phyloP scores from a whole-genome alignment of 2,888 invertebrate genomes.

The Orthosia gothica region DNA sequence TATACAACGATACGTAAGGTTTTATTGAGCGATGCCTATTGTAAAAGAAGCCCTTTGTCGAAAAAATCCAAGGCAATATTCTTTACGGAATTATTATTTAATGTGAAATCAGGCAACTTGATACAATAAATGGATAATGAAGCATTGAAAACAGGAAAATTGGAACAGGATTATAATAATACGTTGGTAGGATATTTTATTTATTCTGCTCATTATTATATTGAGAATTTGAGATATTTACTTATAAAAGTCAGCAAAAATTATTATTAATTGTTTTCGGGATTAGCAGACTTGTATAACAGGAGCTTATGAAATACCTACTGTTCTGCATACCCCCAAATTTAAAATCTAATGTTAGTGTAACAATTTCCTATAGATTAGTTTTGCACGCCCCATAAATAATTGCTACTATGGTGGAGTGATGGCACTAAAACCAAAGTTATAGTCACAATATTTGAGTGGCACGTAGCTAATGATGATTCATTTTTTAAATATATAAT shows the following conservation, averaged over 20 bases:
- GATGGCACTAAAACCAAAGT: too few relatives aligned
- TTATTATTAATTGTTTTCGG: neutral
- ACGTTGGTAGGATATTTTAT: neutral
- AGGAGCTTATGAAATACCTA: neutral
- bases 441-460: too few relatives aligned
- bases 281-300: neutral
- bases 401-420: too few relatives aligned
- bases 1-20: constrained; percentile 38
- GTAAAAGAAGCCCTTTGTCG: constrained; percentile 17
- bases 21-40: constrained; percentile 39
- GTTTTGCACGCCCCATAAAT: too few relatives aligned
- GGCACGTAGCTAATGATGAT: too few relatives aligned
- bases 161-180: neutral
- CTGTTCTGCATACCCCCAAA: too few relatives aligned
- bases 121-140: constrained; percentile 29
- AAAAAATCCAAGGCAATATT: neutral
- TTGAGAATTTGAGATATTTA: neutral
- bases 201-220: constrained; percentile 3
- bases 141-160: constrained; percentile 25
- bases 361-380: too few relatives aligned
- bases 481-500: too few relatives aligned
- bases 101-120: constrained; percentile 6
- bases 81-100: constrained; percentile 18
- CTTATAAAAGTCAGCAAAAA: neutral
- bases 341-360: too few relatives aligned